Conservation (phyloP, 2,888 invertebrate species). For the Euproctis similis region DNA sequence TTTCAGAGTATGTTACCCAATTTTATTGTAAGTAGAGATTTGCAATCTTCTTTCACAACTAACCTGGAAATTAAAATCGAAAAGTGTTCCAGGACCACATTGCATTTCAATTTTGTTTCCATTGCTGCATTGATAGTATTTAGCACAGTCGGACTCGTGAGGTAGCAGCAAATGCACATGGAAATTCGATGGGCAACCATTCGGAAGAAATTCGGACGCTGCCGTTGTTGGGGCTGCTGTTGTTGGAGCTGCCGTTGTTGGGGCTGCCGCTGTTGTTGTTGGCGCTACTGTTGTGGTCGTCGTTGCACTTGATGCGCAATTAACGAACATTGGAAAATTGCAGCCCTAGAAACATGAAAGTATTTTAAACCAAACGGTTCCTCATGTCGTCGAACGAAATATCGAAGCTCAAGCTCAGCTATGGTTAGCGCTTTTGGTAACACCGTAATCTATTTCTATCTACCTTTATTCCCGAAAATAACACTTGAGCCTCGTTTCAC, state of each 20-base stretch:
- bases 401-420: too few relatives aligned
- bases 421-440: too few relatives aligned
- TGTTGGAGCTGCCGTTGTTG: slow-evolving; percentile 3
- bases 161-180: slow-evolving; percentile 10
- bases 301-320: slow-evolving; percentile 1
- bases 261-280: slow-evolving; percentile 6
- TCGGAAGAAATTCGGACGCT: slow-evolving; percentile 18
- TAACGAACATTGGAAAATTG: slow-evolving; percentile 2
- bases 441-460: too few relatives aligned
- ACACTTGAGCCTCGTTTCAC: too few relatives aligned
- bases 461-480: too few relatives aligned
- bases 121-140: slow-evolving; percentile 22
- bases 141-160: slow-evolving; percentile 19
- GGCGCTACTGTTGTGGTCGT: slow-evolving; percentile 1
- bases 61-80: slow-evolving; percentile 13
- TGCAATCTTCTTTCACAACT: too few relatives aligned
- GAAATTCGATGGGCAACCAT: slow-evolving; percentile 25
- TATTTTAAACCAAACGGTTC: too few relatives aligned
- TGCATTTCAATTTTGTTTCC: slow-evolving; percentile 10
- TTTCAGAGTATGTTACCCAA: too few relatives aligned
- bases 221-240: slow-evolving; percentile 2
- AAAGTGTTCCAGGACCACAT: slow-evolving; percentile 11
- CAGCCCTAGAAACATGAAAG: slow-evolving; percentile 1
- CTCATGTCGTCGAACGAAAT: too few relatives aligned
- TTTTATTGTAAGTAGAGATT: too few relatives aligned